These are phyloP conservation scores for Tupaia chinensis DNA, from an alignment of 2,113 vertebrate species.

Conservation along the genomic window DNA sequence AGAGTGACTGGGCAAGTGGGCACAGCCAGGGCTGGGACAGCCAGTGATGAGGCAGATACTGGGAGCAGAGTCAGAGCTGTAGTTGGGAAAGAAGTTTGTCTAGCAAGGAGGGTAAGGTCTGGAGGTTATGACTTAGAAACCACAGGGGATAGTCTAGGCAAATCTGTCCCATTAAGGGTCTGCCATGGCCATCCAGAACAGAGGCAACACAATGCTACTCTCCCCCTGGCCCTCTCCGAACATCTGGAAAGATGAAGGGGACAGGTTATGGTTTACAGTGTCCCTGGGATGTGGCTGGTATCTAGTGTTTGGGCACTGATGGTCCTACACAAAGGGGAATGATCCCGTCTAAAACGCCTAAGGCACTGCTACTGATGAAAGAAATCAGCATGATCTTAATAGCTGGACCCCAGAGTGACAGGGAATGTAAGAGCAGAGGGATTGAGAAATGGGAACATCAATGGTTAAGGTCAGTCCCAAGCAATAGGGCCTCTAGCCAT, in stretches of 20 bases:
- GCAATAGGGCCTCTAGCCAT: not conserved
- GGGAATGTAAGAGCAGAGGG: not conserved
- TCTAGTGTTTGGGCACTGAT: not conserved
- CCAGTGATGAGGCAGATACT: not conserved
- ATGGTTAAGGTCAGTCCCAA: not conserved
- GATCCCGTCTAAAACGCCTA: not conserved
- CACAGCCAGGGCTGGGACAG: too few species aligned
- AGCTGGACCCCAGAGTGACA: not conserved
- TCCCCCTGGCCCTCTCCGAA: not conserved
- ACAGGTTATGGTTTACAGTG: not conserved
- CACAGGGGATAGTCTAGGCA: not conserved
- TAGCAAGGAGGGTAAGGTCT: too few species aligned
- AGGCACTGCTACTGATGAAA: not conserved
- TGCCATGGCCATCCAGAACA: not conserved
- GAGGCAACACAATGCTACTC: fast-evolving
- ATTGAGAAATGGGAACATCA: not conserved
- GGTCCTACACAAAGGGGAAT: not conserved
- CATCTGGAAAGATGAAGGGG: not conserved
- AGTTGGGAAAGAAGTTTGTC: not conserved
- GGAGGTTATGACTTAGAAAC: not conserved
- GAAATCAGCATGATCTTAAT: not conserved
- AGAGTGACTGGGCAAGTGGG: not conserved
- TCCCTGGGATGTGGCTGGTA: not conserved
- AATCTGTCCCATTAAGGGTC: not conserved
- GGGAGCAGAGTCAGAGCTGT: not conserved